Base-by-base conservation (phyloP, 2,888 invertebrate species). In the Eucriotettix oculatus region DNA sequence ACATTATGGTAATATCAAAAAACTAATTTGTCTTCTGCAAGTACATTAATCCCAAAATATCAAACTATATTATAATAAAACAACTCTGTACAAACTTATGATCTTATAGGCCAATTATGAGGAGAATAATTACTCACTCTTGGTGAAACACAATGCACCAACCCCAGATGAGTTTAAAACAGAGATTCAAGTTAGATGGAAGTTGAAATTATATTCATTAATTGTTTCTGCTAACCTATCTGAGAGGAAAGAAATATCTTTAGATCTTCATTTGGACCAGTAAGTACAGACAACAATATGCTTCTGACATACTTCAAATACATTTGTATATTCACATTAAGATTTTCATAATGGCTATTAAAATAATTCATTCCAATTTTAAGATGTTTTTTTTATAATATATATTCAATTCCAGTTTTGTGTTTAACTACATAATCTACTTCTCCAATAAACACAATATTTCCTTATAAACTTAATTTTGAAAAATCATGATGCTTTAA, bases 261-360 rank as follows among this genome's bases (percentile, higher is more conserved):
- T 87, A 64, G 87, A 90, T 67, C 69, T 90, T 64, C 90, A 90
- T 73, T 74, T 90, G 64, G 90, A 90, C 69, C 83, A 85, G 86
- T 86, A 72, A 81, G 82, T 75, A 44, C 64, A 61, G 54, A 54
- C 56, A 64, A 40, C 10, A 60, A 60, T 57, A 57, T 48, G 44
- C 10, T 54, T 62, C 63, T 0, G 29, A 29, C n/a, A n/a, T n/a
- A n/a, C 29, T 29, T 7, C 29, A 29, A 29, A 29, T 29, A 29
- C 29, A 29, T 29, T 29, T 29, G 29, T 29, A 7, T 29, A 29
- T 29, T 29, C 7, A 29, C 29, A 29, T 29, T 29, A 29, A 29
- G 29, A 29, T 29, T 29, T 29, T 29, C 7, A 7, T 29, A 29
- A 29, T 29, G 29, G 2, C 29, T 29, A 29, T 29, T 29, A 2